Evolutionary conservation across 35 echinoderm and acorn worm genomes (phyloP), one percentile per base, ranked within the genome.

Genomic region (Anneissia japonica): DNA sequence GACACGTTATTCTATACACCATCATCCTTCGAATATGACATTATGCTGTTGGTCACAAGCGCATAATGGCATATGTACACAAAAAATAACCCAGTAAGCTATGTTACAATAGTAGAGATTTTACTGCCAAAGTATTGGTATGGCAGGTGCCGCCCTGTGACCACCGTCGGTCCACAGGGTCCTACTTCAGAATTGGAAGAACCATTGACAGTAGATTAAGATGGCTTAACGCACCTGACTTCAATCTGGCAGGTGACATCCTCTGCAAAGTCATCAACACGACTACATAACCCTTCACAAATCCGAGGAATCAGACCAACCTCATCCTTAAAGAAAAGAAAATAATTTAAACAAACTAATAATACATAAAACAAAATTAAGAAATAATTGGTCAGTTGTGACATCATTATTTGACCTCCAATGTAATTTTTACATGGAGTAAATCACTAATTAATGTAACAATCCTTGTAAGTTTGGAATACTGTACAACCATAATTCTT

Each of bases 161-260:
- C n/a, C n/a, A n/a, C n/a, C n/a, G n/a, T n/a, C n/a, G n/a, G n/a
- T 34, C 37, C 41, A 51, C 12, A 19, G 46, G 28, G 21, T 46
- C n/a, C 35, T 85, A 19, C 35, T 14, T 32, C 26, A 7, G 17
- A 16, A 35, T 34, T 33, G 14, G 46, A 79, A 37, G 36, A 0
- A 64, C 31, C 12, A 36, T 37, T 29, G 31, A 79, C 23, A 9
- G 30, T 9, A 30, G 17, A 19, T 37, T 21, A 82, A 43, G 38
- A 19, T 21, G 21, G 40, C 11, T 39, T 41, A 39, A 33, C 30
- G 1, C 85, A 97, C 91, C 91, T 97, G 85, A 97, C 91, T 93
- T 97, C 95, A 79, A 97, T 89, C 34, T 97, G 93, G 86, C 90
- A 97, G 39, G 95, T 97, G 30, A 97, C 85, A 83, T 88, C 95